Base-by-base conservation (phyloP, 2,797 vertebrate species). In the Peromyscus aztecus region DNA sequence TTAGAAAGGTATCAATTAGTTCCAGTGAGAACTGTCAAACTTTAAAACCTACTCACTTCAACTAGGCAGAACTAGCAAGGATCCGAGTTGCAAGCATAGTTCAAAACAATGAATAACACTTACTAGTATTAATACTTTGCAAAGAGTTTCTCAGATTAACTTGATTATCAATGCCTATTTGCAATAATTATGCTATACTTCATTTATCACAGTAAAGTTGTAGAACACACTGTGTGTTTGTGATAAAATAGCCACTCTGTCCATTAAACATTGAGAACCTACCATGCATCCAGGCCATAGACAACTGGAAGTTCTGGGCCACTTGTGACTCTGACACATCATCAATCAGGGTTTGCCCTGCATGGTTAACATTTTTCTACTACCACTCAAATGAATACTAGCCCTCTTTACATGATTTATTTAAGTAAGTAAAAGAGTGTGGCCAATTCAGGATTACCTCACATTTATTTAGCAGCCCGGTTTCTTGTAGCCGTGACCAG, bases 401-500 rank as follows among this genome's bases (percentile, higher is more conserved):
- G 75, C 75, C 69, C 95, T 96, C 96, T 94, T 93, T 67, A 59
- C 55, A 78, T 95, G 97, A 97, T 97, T 97, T 97, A 97, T 97
- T 97, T 97, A 97, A 95, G 94, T 84, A 95, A 96, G 96, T 89
- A 95, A 95, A 94, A 88, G 94, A 97, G 96, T 97, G 96, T 97
- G 89, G 97, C 97, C 96, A 97, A 97, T 98, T 84, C 82, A 77
- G 95, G 97, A 98, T 98, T 99, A 99, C 99, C 99, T 99, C 98
- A 0, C 99, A 99, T 97, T 98, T 98, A 98, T 98, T 99, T 96
- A 99, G 98, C 97, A 99, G 86, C 65, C 99, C 99, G 11, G 98
- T 98, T 98, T 99, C 99, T 98, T 99, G 99, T 90, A 99, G 98
- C 88, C 99, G 98, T 94, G 99, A 99, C 99, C 99, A 99, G 98